Percentiles rank a stretch among this genome's conserved stretches.
phyloP scores from a whole-genome alignment of 2,797 vertebrate species.

The Harpagifer antarcticus region DNA sequence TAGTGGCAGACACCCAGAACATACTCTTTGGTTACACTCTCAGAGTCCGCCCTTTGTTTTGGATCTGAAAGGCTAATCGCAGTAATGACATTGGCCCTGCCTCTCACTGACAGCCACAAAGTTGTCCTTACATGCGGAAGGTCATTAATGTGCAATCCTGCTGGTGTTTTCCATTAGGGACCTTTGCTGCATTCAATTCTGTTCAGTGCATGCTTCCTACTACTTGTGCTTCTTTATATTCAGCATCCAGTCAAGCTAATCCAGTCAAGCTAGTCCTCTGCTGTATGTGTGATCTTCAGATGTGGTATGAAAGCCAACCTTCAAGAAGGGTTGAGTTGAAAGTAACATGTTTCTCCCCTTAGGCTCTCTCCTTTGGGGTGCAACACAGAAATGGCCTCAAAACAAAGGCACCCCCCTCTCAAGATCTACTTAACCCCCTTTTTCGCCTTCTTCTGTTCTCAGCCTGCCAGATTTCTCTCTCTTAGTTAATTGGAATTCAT shows the following conservation, averaged over 20 bases:
- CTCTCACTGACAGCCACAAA: constrained; percentile 32
- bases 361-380: constrained; percentile 15
- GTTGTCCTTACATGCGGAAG: constrained; percentile 46
- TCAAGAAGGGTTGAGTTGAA: constrained; percentile 42
- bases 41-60: constrained; percentile 61
- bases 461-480: background rate
- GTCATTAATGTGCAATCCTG: constrained; percentile 49
- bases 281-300: constrained; percentile 54
- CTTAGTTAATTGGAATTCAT: constrained; percentile 1
- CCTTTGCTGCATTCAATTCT: constrained; percentile 5
- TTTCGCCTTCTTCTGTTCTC: constrained; percentile 3
- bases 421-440: constrained; percentile 16
- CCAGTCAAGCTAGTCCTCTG: constrained; percentile 14
- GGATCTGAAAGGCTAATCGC: constrained; percentile 57
- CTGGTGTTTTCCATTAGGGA: constrained; percentile 41
- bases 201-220: constrained; percentile 26
- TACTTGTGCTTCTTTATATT: constrained; percentile 18
- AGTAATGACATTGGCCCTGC: constrained; percentile 58
- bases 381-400: constrained; percentile 9
- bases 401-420: constrained; percentile 28
- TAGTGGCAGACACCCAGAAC: constrained; percentile 48
- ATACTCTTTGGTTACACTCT: constrained; percentile 32
- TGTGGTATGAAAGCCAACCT: constrained; percentile 56
- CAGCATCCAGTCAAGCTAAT: constrained; percentile 15
- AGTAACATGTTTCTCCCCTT: constrained; percentile 27